Percentiles rank a stretch among this genome's conserved stretches.
Evolutionary conservation across 1,140 invertebrate genomes (phyloP).

Genomic region (Thaumatotibia leucotreta): DNA sequence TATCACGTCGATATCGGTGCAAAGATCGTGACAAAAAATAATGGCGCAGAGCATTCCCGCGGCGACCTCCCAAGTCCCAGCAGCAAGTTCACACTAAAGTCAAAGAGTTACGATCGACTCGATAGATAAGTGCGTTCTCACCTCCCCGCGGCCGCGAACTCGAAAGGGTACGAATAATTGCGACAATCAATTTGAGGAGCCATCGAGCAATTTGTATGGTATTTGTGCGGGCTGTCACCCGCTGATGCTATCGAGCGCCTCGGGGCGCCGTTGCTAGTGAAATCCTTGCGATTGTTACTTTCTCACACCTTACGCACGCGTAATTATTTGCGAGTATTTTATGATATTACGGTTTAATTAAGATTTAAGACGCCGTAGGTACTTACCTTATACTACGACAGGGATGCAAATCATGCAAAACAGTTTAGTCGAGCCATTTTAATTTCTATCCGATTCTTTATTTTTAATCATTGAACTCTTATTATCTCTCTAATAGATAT

Average conservation of each 20-base stretch:
- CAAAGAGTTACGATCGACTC: conserved; percentile 58
- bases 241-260: conserved; percentile 66
- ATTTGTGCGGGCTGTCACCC: conserved; percentile 73
- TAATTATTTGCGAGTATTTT: conserved; percentile 18
- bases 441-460: too few relatives aligned
- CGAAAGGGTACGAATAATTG: conserved; percentile 73
- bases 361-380: too few relatives aligned
- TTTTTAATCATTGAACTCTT: too few relatives aligned
- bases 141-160: conserved; percentile 60
- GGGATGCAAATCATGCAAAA: too few relatives aligned
- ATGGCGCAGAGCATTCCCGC: conserved; percentile 49
- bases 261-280: conserved; percentile 52
- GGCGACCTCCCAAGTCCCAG: conserved; percentile 42
- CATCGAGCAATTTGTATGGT: conserved; percentile 74
- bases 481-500: too few relatives aligned
- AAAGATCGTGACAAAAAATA: conserved; percentile 63
- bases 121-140: conserved; percentile 70
- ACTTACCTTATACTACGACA: too few relatives aligned
- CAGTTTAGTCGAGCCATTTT: too few relatives aligned
- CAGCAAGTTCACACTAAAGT: conserved; percentile 56
- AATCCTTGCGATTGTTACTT: conserved; percentile 54
- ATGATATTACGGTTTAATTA: neutral
- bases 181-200: conserved; percentile 73
- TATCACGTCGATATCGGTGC: conserved; percentile 43
- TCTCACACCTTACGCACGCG: conserved; percentile 61